Evolutionary conservation across 1,140 invertebrate genomes (phyloP), one percentile per base, ranked within the genome.

Genomic region (Drosophila nebulosa): DNA sequence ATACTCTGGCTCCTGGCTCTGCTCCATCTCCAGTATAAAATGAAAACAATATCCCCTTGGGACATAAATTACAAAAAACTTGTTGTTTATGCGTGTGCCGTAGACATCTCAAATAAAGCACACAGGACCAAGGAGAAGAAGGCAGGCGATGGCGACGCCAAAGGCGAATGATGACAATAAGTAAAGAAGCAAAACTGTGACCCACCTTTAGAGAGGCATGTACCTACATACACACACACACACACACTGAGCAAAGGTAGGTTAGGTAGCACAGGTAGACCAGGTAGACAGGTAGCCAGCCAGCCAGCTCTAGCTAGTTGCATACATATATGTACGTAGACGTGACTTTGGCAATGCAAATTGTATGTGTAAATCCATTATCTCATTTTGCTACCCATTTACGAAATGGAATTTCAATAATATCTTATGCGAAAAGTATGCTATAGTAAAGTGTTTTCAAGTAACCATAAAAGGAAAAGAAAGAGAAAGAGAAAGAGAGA

Each of bases 51-150:
- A 80, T 80, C 78, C 71, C 16, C 62, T 56, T 57, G 74, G 78
- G 56, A 78, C 71, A 80, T 80, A 80, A 80, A 80, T 80, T 80
- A 80, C 78, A 78, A 80, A 80, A 80, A 80, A 80, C 56, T 78
- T 77, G 74, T 76, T 76, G 74, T 76, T 76, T 76, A 76, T 72
- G 74, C 74, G 64, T 73, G 69, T 46, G 39, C 16, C 10, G 39
- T 76, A 73, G 74, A 73, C 74, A 69, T 76, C 74, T 76, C 74
- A 66, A 73, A 76, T 73, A 73, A 73, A 76, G 56, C 74, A 76
- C 74, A 61, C 64, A 72, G 73, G 68, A 27, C 69, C 63, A 26
- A 65, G 35, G n/a, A 69, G 68, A 27, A 63, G 59, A 26, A 65
- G 35, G n/a, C 52, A 55, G 27, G 18, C 55, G 52, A 53, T 7